Percentiles rank a stretch among this genome's conserved stretches.
phyloP scores from a whole-genome alignment of 1,140 invertebrate species.

The Dysdera silvatica region DNA sequence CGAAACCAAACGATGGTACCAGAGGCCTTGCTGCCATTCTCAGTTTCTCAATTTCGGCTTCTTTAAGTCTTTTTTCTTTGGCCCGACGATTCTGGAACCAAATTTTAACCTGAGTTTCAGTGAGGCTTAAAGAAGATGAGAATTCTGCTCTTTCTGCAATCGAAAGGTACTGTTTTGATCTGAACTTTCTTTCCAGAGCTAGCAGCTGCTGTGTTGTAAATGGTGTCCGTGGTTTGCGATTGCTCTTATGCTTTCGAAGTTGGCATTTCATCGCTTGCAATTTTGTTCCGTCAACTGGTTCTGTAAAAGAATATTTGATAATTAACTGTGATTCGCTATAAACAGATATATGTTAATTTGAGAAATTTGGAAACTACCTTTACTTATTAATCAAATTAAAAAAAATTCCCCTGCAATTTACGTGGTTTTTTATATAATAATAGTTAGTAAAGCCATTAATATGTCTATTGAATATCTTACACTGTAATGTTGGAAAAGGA shows the following conservation, averaged over 20 bases:
- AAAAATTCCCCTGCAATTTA: no score
- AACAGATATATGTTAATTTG: no score
- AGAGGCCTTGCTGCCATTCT: conserved; percentile 38
- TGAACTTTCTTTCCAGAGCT: conserved; percentile 90
- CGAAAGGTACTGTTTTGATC: conserved; percentile 89
- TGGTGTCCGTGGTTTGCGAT: conserved; percentile 91
- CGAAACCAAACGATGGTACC: conserved; percentile 28
- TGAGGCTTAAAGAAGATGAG: conserved; percentile 81
- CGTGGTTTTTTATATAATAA: no score
- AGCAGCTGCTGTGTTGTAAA: conserved; percentile 94
- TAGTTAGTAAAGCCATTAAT: no score
- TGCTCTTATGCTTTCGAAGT: conserved; percentile 87
- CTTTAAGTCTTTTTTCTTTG: conserved; percentile 48
- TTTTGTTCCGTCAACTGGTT: neutral
- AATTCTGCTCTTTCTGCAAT: conserved; percentile 95
- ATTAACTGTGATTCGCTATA: no score
- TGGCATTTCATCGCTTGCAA: conserved; percentile 65
- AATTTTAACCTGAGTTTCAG: conserved; percentile 66
- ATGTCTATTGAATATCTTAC: no score
- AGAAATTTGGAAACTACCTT: no score
- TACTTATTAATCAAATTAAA: no score
- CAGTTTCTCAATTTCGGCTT: conserved; percentile 47
- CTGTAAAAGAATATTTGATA: neutral
- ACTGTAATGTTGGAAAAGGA: no score
- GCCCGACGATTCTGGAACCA: conserved; percentile 48